These are phyloP conservation scores for Amorpha juglandis DNA, from an alignment of 2,888 invertebrate genomes.

Conservation along the genomic window DNA sequence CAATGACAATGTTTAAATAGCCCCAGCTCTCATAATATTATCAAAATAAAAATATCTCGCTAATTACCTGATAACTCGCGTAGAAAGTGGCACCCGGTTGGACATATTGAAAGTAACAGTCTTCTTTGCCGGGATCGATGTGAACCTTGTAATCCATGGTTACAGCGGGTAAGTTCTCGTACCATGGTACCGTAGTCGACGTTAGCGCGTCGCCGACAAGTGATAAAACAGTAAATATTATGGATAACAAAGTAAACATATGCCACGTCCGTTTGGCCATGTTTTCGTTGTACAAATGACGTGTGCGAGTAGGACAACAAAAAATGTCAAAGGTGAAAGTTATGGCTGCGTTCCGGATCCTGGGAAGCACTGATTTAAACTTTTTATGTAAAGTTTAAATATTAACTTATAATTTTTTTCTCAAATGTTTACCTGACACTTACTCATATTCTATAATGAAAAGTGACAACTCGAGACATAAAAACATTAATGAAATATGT, in stretches of 20 bases:
- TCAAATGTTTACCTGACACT: too few species aligned
- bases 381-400: too few species aligned
- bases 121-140: conserved; percentile 96
- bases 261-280: conserved; percentile 83
- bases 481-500: too few species aligned
- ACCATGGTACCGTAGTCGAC: conserved; percentile 88
- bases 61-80: conserved; percentile 94
- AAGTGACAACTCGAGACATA: too few species aligned
- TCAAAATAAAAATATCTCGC: conserved; percentile 33
- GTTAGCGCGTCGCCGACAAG: conserved; percentile 77
- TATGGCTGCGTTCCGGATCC: conserved; percentile 17
- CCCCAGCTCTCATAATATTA: conserved; percentile 24
- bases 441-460: too few species aligned
- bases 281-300: conserved; percentile 49
- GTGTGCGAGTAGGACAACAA: conserved; percentile 41
- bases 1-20: neutral
- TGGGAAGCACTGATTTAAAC: neutral
- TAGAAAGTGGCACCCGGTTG: conserved; percentile 96
- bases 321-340: conserved; percentile 32
- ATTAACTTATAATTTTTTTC: too few species aligned
- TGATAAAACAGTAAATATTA: conserved; percentile 81
- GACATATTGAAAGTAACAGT: conserved; percentile 97
- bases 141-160: conserved; percentile 98
- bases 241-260: conserved; percentile 71
- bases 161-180: conserved; percentile 94